Evolutionary conservation across 2,113 vertebrate species (phyloP), one percentile per base, ranked within the genome.

Genomic region (Cavia aperea): DNA sequence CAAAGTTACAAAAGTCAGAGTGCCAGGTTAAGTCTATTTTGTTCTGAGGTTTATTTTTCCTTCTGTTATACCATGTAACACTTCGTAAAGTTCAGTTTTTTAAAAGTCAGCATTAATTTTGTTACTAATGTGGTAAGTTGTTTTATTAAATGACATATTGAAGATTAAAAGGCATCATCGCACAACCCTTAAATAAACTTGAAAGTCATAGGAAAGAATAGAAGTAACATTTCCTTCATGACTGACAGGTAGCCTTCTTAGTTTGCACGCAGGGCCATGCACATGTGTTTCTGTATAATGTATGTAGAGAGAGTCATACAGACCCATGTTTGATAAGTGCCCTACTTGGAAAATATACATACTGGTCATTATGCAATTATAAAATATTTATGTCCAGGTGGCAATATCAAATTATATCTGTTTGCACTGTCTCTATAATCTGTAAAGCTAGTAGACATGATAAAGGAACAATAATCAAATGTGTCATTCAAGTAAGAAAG

Each of bases 391-490:
- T 87, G 4, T 73, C 31, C 85, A 66, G 5, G 58, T 89, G 33
- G 63, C 31, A 88, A 90, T 51, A 89, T 65, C 88, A 91, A 75
- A 88, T 65, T 66, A 24, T 12, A 88, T 33, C 33, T 43, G 51
- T 83, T 85, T 70, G 24, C 84, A 66, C 23, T 63, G 19, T 63
- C 84, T 81, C 8, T 88, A 7, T 86, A 81, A 19, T 89, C 79
- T 88, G 5, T 84, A 14, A 46, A 93, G 15, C 11, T 66, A 56
- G 43, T 31, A 82, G 75, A 92, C 62, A 90, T 86, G 88, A 66
- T 60, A 90, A 95, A 12, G 83, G 72, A 95, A 46, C 4, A 72
- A 13, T 84, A 92, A 92, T 85, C 31, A 92, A 95, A 94, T 72
- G 33, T 56, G n/a, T 89, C 72, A 83, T 72, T 96, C 62, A 94